phyloP scores from a whole-genome alignment of 2,797 vertebrate genomes.

The Paedocypris micromegethes region DNA sequence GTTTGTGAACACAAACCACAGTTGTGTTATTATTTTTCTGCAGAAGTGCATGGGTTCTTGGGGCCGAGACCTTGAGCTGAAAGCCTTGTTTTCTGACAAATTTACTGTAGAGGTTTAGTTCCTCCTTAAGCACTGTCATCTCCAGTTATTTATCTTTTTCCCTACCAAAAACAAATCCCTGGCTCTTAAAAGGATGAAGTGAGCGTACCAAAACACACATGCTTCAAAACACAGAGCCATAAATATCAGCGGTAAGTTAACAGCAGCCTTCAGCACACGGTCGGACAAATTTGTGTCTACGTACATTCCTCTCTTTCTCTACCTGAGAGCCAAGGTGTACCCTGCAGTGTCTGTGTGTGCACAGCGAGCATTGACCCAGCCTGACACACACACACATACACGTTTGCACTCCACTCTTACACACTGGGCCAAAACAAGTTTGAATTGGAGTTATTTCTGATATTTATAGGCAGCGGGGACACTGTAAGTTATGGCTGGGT shows the following conservation, averaged over 20 bases:
- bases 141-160: constrained; percentile 41
- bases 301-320: constrained; percentile 31
- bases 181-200: constrained; percentile 33
- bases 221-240: constrained; percentile 26
- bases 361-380: constrained; percentile 21
- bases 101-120: constrained; percentile 46
- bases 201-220: constrained; percentile 35
- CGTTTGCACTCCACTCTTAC: constrained; percentile 51
- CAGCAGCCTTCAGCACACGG: constrained; percentile 27
- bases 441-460: constrained; percentile 61
- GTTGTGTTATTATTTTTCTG: too few species aligned
- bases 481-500: constrained; percentile 65
- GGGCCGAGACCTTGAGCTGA: constrained; percentile 20
- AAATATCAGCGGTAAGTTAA: constrained; percentile 39
- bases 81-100: constrained; percentile 42
- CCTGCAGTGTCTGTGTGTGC: constrained; percentile 46
- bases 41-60: constrained; percentile 1
- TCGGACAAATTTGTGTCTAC: constrained; percentile 18
- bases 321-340: constrained; percentile 30
- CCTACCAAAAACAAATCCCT: constrained; percentile 42
- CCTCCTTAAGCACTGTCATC: constrained; percentile 38
- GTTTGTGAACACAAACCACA: too few species aligned
- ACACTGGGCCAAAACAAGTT: constrained; percentile 25
- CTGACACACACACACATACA: constrained; percentile 43
- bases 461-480: constrained; percentile 63